Conservation (phyloP, 2,797 vertebrate species). For the Acipenser oxyrinchus region DNA sequence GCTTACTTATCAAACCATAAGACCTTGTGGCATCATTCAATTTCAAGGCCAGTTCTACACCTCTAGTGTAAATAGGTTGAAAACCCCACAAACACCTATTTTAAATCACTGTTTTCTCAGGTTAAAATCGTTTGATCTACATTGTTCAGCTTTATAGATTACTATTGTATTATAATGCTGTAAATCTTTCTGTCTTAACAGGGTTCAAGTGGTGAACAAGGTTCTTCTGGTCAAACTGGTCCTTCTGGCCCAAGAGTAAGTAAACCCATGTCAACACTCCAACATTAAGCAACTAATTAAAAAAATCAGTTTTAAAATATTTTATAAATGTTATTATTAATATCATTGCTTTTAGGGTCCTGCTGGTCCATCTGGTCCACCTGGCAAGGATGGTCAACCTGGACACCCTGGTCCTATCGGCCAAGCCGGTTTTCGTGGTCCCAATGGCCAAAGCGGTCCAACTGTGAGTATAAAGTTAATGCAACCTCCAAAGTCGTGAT, state of each 20-base stretch:
- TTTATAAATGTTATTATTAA: neutral
- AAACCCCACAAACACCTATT: too few relatives aligned
- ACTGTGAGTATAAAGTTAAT: conserved; percentile 63
- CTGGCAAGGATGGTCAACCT: conserved; percentile 88
- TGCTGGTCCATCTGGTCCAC: conserved; percentile 85
- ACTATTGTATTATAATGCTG: neutral
- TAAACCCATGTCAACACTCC: conserved; percentile 26
- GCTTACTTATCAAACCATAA: neutral
- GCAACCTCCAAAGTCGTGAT: neutral
- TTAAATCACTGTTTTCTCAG: too few relatives aligned
- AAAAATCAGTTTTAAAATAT: neutral
- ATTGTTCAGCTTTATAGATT: too few relatives aligned
- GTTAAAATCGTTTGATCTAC: too few relatives aligned
- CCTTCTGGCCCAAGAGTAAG: conserved; percentile 88
- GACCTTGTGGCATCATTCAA: neutral
- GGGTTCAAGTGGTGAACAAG: conserved; percentile 85
- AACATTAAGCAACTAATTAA: neutral
- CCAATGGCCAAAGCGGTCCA: conserved; percentile 82
- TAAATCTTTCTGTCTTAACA: conserved; percentile 33
- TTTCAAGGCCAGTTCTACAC: too few relatives aligned
- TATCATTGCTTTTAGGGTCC: conserved; percentile 68
- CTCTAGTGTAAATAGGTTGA: too few relatives aligned
- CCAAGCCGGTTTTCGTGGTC: conserved; percentile 80
- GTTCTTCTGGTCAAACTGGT: conserved; percentile 71
- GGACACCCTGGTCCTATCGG: conserved; percentile 80